These are phyloP conservation scores for Dysidea cf. avara DNA, from an alignment of 37 sponge, comb jelly and placozoan genomes.

Conservation along the genomic window DNA sequence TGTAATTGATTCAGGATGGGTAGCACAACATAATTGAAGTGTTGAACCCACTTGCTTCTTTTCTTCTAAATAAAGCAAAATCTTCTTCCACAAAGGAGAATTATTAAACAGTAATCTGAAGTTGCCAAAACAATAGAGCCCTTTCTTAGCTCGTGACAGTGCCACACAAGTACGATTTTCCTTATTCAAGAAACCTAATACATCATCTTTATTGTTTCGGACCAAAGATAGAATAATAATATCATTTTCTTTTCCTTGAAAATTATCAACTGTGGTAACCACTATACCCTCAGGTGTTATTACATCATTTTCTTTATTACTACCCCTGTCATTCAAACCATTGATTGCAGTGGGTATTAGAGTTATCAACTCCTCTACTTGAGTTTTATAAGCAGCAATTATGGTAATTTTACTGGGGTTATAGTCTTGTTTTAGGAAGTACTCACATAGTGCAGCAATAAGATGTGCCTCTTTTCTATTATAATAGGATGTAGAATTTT, in stretches of 20 bases:
- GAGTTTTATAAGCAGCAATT: conserved; percentile 80
- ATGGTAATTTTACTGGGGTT: conserved; percentile 75
- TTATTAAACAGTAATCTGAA: conserved; percentile 53
- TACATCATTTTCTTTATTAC: conserved; percentile 92
- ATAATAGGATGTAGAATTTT: too few relatives aligned
- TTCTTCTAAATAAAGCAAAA: conserved; percentile 50
- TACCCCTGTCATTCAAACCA: conserved; percentile 59
- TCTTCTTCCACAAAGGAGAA: conserved; percentile 55
- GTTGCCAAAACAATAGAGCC: too few relatives aligned
- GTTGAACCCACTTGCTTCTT: conserved; percentile 27
- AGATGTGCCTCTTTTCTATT: too few relatives aligned
- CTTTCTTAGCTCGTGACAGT: too few relatives aligned
- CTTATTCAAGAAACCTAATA: too few relatives aligned
- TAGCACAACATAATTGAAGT: conserved; percentile 69
- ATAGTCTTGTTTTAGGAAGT: too few relatives aligned
- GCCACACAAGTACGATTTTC: too few relatives aligned
- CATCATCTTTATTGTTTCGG: conserved; percentile 60
- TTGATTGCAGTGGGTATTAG: conserved; percentile 27
- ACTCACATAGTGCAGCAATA: too few relatives aligned
- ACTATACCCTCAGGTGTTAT: too few relatives aligned
- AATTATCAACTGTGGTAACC: conserved; percentile 75
- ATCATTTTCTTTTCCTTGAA: too few relatives aligned
- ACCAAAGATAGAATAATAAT: too few relatives aligned
- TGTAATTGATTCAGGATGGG: conserved; percentile 66
- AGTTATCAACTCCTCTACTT: conserved; percentile 52